Evolutionary conservation across 2,113 vertebrate species (phyloP).

Genomic region (Meriones unguiculatus): DNA sequence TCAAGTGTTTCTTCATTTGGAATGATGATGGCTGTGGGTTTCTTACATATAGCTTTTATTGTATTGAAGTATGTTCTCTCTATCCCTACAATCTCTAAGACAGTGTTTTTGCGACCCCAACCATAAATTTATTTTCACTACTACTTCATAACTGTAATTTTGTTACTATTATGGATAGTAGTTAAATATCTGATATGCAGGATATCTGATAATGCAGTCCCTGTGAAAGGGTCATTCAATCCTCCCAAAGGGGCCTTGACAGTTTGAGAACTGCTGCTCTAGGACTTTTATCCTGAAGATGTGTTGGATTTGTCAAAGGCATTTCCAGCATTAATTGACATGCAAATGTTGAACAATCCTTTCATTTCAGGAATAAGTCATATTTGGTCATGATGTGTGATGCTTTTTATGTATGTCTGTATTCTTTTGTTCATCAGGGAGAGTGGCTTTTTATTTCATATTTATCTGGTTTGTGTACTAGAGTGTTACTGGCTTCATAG

Average conservation of each 20-base stretch:
- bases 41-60: background rate
- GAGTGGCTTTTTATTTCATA: background rate
- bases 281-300: background rate
- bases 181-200: background rate
- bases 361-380: background rate
- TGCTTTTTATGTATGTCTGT: background rate
- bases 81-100: background rate
- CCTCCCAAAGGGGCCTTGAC: background rate
- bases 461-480: background rate
- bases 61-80: background rate
- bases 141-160: too few species aligned
- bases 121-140: too few species aligned
- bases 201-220: too few species aligned
- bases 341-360: background rate
- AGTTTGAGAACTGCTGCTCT: background rate
- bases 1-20: background rate
- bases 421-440: background rate
- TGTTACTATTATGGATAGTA: background rate
- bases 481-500: background rate
- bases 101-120: background rate
- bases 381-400: background rate
- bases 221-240: background rate
- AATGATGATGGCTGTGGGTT: background rate
- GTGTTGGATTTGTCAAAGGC: background rate
- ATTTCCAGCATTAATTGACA: background rate